These are phyloP conservation scores for Acanthornis magna DNA, from an alignment of 2,797 vertebrate species.

Conservation along the genomic window DNA sequence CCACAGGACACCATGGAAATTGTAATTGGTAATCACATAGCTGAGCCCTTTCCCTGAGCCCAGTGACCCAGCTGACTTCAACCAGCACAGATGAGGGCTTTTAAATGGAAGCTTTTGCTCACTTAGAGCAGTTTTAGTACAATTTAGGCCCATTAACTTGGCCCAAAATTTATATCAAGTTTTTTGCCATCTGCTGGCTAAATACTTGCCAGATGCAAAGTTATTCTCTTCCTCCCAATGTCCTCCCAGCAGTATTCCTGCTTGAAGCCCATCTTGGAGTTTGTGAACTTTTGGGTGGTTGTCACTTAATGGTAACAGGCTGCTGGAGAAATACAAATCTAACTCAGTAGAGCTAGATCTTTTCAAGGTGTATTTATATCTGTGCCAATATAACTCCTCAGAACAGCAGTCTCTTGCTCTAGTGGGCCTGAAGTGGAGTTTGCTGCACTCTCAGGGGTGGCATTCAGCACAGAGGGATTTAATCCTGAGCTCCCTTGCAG, in stretches of 20 bases:
- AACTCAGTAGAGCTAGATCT: background rate
- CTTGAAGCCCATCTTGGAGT: background rate
- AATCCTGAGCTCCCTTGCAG: background rate
- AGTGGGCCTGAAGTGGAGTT: background rate
- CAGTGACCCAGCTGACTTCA: background rate
- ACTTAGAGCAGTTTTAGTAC: background rate
- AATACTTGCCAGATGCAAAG: background rate
- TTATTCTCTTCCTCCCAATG: background rate
- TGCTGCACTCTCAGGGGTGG: background rate
- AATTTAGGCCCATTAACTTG: background rate
- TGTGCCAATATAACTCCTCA: background rate
- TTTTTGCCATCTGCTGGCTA: background rate
- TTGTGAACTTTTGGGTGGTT: background rate
- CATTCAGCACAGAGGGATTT: background rate
- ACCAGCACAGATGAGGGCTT: background rate
- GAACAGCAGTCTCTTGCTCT: background rate
- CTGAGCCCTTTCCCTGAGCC: background rate
- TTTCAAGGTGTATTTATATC: background rate
- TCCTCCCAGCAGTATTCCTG: background rate
- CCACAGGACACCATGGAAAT: background rate
- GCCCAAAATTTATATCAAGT: background rate
- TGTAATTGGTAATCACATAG: background rate
- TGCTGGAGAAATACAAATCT: background rate
- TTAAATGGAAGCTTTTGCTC: background rate
- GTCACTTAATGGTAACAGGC: background rate